Conservation (phyloP, 2,797 vertebrate species). For the Gallinago solitaria region DNA sequence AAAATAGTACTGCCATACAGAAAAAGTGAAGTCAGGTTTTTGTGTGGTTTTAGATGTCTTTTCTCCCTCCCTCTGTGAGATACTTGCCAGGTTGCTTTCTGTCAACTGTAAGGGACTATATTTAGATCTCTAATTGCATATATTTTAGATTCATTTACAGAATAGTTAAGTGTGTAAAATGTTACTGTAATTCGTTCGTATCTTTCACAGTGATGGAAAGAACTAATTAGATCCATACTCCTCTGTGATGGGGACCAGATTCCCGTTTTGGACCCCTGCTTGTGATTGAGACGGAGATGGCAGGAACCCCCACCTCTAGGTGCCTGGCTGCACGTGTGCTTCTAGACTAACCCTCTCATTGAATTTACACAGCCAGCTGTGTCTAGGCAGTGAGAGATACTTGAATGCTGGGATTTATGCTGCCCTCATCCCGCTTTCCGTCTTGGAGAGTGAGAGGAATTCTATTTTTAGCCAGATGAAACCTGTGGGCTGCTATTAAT, state of each 20-base stretch:
- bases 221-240: background rate
- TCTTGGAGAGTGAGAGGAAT: background rate
- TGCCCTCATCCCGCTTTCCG: background rate
- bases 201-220: background rate
- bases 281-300: background rate
- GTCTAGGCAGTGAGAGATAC: background rate
- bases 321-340: background rate
- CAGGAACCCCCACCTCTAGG: background rate
- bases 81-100: background rate
- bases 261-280: background rate
- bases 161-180: background rate
- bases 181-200: conserved; percentile 2
- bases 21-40: background rate
- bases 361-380: background rate
- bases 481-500: background rate
- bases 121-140: conserved; percentile 36
- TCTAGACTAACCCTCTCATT: background rate
- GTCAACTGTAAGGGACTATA: background rate
- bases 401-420: background rate
- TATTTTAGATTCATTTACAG: conserved; percentile 16
- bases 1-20: background rate
- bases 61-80: background rate
- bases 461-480: background rate
- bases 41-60: background rate
- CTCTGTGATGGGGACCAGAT: background rate